A percentile compares a stretch with the other conserved stretches of the same genome.
These are phyloP conservation scores for Eurytoma californica DNA, from an alignment of 2,888 invertebrate genomes.

Conservation along the genomic window DNA sequence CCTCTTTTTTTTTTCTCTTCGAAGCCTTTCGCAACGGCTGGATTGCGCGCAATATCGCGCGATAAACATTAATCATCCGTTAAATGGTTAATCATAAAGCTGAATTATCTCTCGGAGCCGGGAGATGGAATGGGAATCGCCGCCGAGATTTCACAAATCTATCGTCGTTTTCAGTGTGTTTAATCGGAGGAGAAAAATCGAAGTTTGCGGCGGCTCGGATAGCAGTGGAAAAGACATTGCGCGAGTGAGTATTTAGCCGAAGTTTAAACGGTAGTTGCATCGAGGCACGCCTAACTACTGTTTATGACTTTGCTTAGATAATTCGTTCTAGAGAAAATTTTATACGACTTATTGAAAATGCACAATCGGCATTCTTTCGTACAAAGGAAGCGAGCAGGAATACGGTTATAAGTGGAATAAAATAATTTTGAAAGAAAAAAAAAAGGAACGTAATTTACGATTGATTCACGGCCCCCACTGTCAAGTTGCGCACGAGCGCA, in stretches of 20 bases:
- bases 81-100: constrained; percentile 41
- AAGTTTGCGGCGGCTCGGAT: neutral
- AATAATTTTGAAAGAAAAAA: neutral
- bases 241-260: neutral
- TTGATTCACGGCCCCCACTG: neutral
- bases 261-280: neutral
- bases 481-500: neutral
- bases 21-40: constrained; percentile 3
- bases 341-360: constrained; percentile 3
- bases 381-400: constrained; percentile 1
- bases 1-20: neutral
- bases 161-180: neutral
- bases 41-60: constrained; percentile 1
- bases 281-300: constrained; percentile 36
- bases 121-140: constrained; percentile 1
- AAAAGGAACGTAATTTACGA: neutral
- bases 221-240: neutral
- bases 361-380: neutral
- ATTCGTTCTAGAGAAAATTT: constrained; percentile 13
- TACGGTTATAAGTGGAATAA: neutral
- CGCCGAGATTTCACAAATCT: constrained; percentile 15
- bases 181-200: constrained; percentile 9
- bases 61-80: constrained; percentile 43
- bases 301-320: constrained; percentile 3
- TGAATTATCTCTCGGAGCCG: constrained; percentile 28